Evolutionary conservation across 2,888 invertebrate species (phyloP), one percentile per base, ranked within the genome.

Genomic region (Deroplatys truncata): DNA sequence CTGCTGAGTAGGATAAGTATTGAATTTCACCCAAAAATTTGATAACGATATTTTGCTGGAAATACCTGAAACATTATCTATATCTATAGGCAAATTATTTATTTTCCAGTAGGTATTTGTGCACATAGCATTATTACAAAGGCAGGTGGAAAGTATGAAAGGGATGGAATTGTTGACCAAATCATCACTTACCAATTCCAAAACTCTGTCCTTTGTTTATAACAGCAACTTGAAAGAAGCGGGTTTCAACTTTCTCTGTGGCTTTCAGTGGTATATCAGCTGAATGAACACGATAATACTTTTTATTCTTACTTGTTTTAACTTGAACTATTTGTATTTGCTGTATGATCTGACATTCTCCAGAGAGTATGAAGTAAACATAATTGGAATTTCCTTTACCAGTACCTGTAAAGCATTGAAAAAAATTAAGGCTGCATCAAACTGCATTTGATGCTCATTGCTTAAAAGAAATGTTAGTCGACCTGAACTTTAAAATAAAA

Each of bases 131-230:
- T 35, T 35, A 31, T 31, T 35, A 8, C 7, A 2, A 35, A 35
- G 35, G 9, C 35, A 35, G 35, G 35, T 35, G 35, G 35, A 35
- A 9, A 35, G 35, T 35, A 35, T 3, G 35, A 9, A 8, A 43
- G 43, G 13, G 2, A 43, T 13, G 10, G 43, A 43, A 13, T 43
- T 43, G 43, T 43, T 43, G 1, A 43, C 13, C 43, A 43, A 43
- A 72, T 72, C 16, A 72, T 4, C 29, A 88, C 85, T 90, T 89
- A 93, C 93, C 97, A 84, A 97, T 94, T 7, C 96, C 96, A 91
- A 97, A 97, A 91, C 95, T 95, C 0, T 95, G 95, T 0, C 95
- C 95, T 84, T 95, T 94, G 56, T 94, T 94, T 91, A 95, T 94
- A 88, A 94, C 94, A 90, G 96, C 95, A 43, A 96, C 95, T 94